Evolutionary conservation across 2,797 vertebrate species (phyloP).

Genomic region (Karalla daura): DNA sequence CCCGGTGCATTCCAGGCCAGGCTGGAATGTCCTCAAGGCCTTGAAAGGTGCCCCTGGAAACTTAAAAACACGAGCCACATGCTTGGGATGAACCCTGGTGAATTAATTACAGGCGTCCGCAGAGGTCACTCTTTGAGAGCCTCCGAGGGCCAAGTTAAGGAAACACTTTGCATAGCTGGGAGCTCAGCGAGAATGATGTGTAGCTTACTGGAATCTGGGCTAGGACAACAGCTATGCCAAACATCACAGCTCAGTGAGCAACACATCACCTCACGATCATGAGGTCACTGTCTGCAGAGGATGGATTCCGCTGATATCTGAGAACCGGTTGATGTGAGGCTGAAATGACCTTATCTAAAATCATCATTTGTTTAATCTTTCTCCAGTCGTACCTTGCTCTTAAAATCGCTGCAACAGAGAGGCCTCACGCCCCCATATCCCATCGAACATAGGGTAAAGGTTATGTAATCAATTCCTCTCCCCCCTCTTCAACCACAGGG

Average conservation of each 20-base stretch:
- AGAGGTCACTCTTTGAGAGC: slow-evolving; percentile 11
- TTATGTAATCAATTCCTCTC: no score
- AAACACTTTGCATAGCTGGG: slow-evolving; percentile 18
- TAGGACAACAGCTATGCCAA: slow-evolving; percentile 14
- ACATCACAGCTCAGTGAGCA: slow-evolving; percentile 14
- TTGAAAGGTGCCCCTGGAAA: slow-evolving; percentile 16
- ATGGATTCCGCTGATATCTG: not conserved
- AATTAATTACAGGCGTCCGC: slow-evolving; percentile 29
- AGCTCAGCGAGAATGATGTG: not conserved
- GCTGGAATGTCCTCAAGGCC: slow-evolving; percentile 55
- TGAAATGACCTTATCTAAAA: not conserved
- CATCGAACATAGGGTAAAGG: no score
- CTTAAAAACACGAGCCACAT: slow-evolving; percentile 15
- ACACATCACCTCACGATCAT: slow-evolving; percentile 6
- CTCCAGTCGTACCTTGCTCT: not conserved
- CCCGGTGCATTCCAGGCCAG: slow-evolving; percentile 38
- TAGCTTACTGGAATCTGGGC: slow-evolving; percentile 24
- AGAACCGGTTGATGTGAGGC: not conserved
- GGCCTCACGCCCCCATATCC: not conserved
- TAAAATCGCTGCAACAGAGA: not conserved
- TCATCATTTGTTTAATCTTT: not conserved
- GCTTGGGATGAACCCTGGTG: not conserved
- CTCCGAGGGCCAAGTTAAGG: slow-evolving; percentile 1
- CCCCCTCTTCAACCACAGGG: slow-evolving; percentile 79
- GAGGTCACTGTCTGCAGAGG: slow-evolving; percentile 41